phyloP scores from a whole-genome alignment of 2,797 vertebrate species.

The Serranus cabrilla region DNA sequence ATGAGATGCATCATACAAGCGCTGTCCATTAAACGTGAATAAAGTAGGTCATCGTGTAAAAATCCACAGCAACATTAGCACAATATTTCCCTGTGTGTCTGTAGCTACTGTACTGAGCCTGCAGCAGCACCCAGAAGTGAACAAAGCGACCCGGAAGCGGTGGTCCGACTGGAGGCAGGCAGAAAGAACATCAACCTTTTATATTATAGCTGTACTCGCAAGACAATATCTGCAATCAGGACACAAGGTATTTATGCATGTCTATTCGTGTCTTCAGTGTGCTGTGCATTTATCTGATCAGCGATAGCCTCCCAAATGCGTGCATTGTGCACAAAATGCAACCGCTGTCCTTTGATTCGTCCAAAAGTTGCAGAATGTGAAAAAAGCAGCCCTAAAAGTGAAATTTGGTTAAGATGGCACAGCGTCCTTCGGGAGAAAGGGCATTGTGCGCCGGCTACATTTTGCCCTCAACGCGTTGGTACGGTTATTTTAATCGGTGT shows the following conservation, averaged over 20 bases:
- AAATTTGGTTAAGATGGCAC: constrained; percentile 66
- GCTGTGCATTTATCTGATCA: constrained; percentile 34
- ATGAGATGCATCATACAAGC: background rate
- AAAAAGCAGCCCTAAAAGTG: constrained; percentile 70
- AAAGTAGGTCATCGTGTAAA: constrained; percentile 35
- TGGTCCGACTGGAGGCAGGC: constrained; percentile 86
- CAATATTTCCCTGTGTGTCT: constrained; percentile 21
- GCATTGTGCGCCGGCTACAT: constrained; percentile 27
- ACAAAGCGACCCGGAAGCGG: constrained; percentile 95
- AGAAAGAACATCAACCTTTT: constrained; percentile 87
- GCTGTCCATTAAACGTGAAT: constrained; percentile 12
- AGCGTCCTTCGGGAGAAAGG: constrained; percentile 31
- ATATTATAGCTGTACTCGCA: constrained; percentile 84
- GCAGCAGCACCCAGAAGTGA: constrained; percentile 94
- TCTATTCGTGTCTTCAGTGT: constrained; percentile 38
- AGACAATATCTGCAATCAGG: constrained; percentile 83
- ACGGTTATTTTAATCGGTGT: constrained; percentile 40
- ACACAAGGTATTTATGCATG: constrained; percentile 84
- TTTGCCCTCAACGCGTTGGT: constrained; percentile 38
- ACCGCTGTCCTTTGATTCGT: constrained; percentile 77
- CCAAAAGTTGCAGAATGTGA: constrained; percentile 86
- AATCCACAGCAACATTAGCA: constrained; percentile 31
- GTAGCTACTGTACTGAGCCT: constrained; percentile 43
- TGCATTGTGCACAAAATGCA: constrained; percentile 67
- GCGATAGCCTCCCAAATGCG: constrained; percentile 15